Evolutionary conservation across 2,113 vertebrate genomes (phyloP).

Genomic region (Cercopithecus mona): DNA sequence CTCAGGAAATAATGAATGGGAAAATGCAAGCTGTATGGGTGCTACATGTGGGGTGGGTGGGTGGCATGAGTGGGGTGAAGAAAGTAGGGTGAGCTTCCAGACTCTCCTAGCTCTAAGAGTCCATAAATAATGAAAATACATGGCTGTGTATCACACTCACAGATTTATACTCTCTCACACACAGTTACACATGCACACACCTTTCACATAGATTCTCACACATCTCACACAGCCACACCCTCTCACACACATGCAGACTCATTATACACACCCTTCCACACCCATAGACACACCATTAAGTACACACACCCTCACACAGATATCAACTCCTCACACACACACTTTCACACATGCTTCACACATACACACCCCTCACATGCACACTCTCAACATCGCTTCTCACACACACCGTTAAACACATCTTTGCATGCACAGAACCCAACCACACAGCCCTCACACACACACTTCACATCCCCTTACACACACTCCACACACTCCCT

Average conservation of each 20-base stretch:
- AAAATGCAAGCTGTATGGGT: no score
- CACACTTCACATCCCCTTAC: no score
- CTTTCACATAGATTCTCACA: no score
- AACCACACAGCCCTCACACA: no score
- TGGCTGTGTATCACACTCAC: not conserved
- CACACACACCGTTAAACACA: not conserved
- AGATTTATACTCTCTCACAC: not conserved
- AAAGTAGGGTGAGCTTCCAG: not conserved
- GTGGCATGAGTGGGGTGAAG: no score
- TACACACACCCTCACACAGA: not conserved
- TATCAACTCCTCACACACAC: not conserved
- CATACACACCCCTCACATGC: not conserved
- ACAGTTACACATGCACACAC: not conserved
- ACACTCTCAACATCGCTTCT: not conserved
- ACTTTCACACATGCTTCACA: not conserved
- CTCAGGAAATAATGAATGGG: fast-evolving
- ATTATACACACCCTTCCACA: not conserved
- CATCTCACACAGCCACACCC: fast-evolving
- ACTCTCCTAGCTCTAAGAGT: not conserved
- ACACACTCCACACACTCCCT: no score
- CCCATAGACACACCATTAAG: not conserved
- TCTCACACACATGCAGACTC: no score
- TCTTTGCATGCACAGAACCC: no score
- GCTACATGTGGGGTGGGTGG: fast-evolving
- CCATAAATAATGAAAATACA: not conserved